phyloP scores from a whole-genome alignment of 2,113 vertebrate genomes.

The Nibea coibor region DNA sequence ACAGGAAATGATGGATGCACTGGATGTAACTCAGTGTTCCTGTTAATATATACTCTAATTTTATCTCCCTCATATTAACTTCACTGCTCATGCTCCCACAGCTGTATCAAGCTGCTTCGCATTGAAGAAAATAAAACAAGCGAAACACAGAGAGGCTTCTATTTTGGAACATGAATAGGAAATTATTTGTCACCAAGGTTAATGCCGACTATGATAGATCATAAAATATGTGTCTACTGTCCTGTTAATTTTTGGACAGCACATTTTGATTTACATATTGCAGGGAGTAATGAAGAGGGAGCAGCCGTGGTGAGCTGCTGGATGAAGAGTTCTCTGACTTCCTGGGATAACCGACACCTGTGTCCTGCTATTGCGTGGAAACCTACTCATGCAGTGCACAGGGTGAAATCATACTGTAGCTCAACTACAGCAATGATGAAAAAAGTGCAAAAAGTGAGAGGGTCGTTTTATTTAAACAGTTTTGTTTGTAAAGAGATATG shows the following conservation, averaged over 20 bases:
- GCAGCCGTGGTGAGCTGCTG: not conserved
- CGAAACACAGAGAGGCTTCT: not conserved
- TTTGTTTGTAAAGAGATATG: not conserved
- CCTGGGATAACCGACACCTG: conserved; percentile 6
- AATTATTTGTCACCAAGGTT: not conserved
- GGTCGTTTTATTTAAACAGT: not conserved
- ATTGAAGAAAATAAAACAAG: not conserved
- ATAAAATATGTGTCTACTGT: not conserved
- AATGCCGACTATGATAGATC: not conserved
- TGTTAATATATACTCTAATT: too few species aligned
- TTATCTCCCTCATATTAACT: not conserved
- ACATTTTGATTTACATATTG: not conserved
- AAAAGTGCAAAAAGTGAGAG: conserved; percentile 4
- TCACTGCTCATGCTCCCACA: not conserved
- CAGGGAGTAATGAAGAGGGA: not conserved
- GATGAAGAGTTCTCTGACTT: conserved; percentile 24
- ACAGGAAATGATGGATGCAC: not conserved
- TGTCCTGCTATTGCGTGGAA: conserved; percentile 15
- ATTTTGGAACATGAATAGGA: not conserved
- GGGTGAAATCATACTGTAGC: conserved; percentile 1
- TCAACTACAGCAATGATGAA: not conserved
- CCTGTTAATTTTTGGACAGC: not conserved
- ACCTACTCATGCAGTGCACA: not conserved
- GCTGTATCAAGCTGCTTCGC: not conserved
- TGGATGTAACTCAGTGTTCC: not conserved